Base-by-base conservation (phyloP, 2,888 invertebrate genomes). In the Aphodius granarius region DNA sequence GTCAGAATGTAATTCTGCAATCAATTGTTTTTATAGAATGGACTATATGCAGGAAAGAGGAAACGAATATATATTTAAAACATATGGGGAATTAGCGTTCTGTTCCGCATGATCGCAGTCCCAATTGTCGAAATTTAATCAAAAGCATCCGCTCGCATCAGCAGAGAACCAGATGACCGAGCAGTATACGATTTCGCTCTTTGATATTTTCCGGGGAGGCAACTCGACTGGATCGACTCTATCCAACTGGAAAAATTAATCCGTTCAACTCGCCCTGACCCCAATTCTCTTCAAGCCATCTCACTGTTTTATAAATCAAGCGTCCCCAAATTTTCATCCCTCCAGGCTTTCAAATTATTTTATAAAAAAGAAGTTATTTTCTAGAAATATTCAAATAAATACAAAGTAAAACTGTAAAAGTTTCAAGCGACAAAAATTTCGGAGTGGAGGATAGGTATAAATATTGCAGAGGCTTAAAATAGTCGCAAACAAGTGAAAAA, bases 61-160 rank as follows among this genome's bases (percentile, higher is more conserved):
- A 23, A 43, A 65, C 66, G 65, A 66, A 23, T 65, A 63, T 62
- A 23, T 20, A 21, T 21, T 65, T 73, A 65, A 65, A 66, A 73
- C 63, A 63, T 23, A 62, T 23, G 22, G 19, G 21, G n/a, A 23
- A 23, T 73, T 73, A 73, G 68, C 68, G 68, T 73, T 73, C 73
- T 66, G 66, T 73, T 73, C 73, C 73, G 73, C 18, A 18, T 68
- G 73, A 73, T 73, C 68, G 73, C 20, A 63, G 64, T 66, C 68
- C 68, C 68, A 63, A 73, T 73, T 73, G 73, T 21, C 73, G 66
- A 73, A 73, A 73, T 73, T 73, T 66, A 73, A 73, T 73, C 73
- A 73, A 43, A n/a, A 66, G 19, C 68, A 63, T 68, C 22, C 21
- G 22, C 5, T 68, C 21, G 22, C 20, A 68, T 20, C 22, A 22